phyloP scores from a whole-genome alignment of 1,140 invertebrate species.

The Rhopalosiphum padi region DNA sequence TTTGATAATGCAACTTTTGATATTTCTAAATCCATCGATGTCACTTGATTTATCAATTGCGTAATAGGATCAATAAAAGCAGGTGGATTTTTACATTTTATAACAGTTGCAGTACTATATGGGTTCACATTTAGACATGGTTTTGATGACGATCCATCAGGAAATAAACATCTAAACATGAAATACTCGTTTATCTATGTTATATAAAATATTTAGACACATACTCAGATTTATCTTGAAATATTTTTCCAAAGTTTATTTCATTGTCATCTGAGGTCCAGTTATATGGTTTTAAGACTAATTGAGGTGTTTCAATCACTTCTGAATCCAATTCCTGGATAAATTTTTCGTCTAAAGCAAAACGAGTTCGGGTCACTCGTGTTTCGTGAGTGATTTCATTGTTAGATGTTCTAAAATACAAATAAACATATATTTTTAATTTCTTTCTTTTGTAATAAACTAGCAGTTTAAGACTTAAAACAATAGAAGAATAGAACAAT shows the following conservation, averaged over 20 bases:
- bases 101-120: slow-evolving; percentile 45
- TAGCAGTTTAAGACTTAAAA: too few species aligned
- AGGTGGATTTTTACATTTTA: slow-evolving; percentile 20
- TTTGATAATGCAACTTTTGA: slow-evolving; percentile 9
- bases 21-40: not conserved
- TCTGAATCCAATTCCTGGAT: slow-evolving; percentile 51
- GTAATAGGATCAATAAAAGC: not conserved
- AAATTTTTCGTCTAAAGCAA: slow-evolving; percentile 48
- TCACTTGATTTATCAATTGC: slow-evolving; percentile 33
- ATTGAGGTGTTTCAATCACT: slow-evolving; percentile 37
- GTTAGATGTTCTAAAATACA: slow-evolving; percentile 16
- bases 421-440: not conserved
- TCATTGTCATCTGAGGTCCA: slow-evolving; percentile 20
- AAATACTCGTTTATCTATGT: not conserved
- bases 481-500: too few species aligned
- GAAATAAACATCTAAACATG: not conserved
- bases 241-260: slow-evolving; percentile 12
- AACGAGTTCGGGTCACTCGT: slow-evolving; percentile 4
- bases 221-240: slow-evolving; percentile 24
- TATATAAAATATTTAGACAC: not conserved
- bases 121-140: slow-evolving; percentile 38
- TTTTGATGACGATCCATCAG: not conserved
- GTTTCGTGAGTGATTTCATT: not conserved
- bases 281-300: slow-evolving; percentile 47
- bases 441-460: not conserved